These are phyloP conservation scores for Heliconius sara DNA, from an alignment of 2,888 invertebrate genomes.

Conservation along the genomic window DNA sequence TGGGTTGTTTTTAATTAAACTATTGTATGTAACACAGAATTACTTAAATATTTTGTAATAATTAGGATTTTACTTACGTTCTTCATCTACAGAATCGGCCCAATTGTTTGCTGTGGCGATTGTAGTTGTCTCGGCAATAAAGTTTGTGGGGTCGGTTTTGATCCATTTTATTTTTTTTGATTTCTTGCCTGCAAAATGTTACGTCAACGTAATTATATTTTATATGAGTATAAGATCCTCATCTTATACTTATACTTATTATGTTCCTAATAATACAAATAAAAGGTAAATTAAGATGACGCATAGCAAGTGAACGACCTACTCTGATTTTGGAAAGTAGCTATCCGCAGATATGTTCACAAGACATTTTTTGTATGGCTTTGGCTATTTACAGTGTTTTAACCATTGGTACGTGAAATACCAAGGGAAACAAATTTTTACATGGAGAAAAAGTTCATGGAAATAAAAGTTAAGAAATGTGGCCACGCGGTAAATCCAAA, in stretches of 20 bases:
- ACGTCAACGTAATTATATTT: constrained; percentile 48
- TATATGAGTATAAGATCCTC: constrained; percentile 45
- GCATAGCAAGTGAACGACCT: constrained; percentile 78
- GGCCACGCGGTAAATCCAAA: constrained; percentile 84
- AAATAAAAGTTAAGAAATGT: constrained; percentile 69
- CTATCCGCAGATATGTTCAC: constrained; percentile 65
- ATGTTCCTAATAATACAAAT: constrained; percentile 49
- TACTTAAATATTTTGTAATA: not conserved
- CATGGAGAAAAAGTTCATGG: constrained; percentile 45
- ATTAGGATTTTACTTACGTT: constrained; percentile 81
- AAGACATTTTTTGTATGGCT: constrained; percentile 51
- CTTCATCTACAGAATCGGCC: constrained; percentile 93
- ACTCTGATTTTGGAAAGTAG: constrained; percentile 76
- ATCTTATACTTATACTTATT: too few species aligned
- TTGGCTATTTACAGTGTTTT: not conserved
- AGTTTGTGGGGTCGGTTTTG: constrained; percentile 91
- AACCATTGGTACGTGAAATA: not conserved
- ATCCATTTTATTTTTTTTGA: constrained; percentile 94
- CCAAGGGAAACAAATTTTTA: constrained; percentile 44
- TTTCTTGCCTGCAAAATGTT: constrained; percentile 88
- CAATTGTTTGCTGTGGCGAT: constrained; percentile 86
- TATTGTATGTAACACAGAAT: not conserved
- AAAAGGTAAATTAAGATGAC: constrained; percentile 71
- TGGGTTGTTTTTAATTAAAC: constrained; percentile 55
- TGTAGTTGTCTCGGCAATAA: constrained; percentile 89